A percentile compares a stretch with the other conserved stretches of the same genome.
Evolutionary conservation across 2,797 vertebrate genomes (phyloP).

Genomic region (Rhynchotus rufescens): DNA sequence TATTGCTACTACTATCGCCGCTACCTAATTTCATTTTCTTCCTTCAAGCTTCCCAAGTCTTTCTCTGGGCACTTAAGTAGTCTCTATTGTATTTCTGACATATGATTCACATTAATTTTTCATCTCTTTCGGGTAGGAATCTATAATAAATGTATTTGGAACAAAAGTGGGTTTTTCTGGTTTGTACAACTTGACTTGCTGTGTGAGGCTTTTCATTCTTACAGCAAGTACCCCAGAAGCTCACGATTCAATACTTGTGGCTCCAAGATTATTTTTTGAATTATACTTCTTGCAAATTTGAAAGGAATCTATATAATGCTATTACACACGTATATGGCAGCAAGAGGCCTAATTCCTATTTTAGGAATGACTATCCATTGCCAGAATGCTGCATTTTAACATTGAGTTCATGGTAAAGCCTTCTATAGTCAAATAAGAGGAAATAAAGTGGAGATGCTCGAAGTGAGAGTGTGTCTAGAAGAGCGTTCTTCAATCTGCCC

Average conservation of each 20-base stretch:
- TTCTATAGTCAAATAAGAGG: not conserved
- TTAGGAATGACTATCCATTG: not conserved
- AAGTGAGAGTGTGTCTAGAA: not conserved
- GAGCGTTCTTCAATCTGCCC: not conserved
- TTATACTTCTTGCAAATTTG: not conserved
- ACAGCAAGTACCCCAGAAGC: not conserved
- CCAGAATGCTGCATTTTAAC: not conserved
- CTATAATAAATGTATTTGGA: not conserved
- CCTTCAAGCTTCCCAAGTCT: not conserved
- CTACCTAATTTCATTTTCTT: not conserved
- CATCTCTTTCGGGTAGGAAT: not conserved
- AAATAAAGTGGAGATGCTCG: not conserved
- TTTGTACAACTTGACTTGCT: not conserved
- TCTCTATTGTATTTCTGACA: not conserved
- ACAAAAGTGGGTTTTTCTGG: accelerated
- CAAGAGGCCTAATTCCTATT: not conserved
- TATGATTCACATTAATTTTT: not conserved
- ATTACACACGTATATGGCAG: not conserved
- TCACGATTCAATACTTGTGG: not conserved
- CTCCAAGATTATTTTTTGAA: not conserved
- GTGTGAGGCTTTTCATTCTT: not conserved
- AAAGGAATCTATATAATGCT: not conserved
- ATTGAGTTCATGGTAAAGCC: not conserved
- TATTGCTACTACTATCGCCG: not conserved
- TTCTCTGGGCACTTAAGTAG: not conserved